Percentiles rank a stretch among this genome's conserved stretches.
Conservation (phyloP, 92 coral and sea anemone species). For the Actinostola sp. region DNA sequence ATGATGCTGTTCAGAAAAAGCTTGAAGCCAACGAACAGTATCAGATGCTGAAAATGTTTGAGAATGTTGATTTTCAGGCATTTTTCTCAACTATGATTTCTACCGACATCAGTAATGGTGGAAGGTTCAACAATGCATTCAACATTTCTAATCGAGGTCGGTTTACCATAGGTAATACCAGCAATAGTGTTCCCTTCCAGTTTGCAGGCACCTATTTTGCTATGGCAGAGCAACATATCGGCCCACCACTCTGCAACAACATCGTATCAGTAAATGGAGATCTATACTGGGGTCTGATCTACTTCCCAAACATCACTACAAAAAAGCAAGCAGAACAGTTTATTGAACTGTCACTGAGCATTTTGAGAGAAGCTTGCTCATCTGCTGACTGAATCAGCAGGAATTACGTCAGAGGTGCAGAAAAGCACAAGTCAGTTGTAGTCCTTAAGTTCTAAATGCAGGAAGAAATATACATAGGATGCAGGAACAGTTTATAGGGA, state of each 20-base stretch:
- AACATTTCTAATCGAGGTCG: slow-evolving; percentile 40
- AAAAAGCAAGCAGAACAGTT: slow-evolving; percentile 45
- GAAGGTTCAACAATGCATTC: slow-evolving; percentile 22
- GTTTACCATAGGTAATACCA: slow-evolving; percentile 11
- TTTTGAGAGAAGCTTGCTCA: slow-evolving; percentile 30
- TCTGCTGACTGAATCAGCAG: too few species aligned
- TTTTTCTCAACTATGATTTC: not conserved
- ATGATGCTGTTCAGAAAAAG: slow-evolving; percentile 1
- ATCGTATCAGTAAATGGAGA: slow-evolving; percentile 56
- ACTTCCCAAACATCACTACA: too few species aligned
- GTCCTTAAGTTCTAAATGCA: too few species aligned
- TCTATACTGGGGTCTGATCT: too few species aligned
- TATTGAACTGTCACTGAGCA: slow-evolving; percentile 40
- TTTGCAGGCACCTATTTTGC: slow-evolving; percentile 37
- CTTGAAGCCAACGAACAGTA: slow-evolving; percentile 12
- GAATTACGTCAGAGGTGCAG: too few species aligned
- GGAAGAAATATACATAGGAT: too few species aligned
- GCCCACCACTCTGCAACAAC: slow-evolving; percentile 47
- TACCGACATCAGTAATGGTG: not conserved
- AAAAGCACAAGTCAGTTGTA: too few species aligned
- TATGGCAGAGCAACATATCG: slow-evolving; percentile 31
- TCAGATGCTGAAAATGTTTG: not conserved
- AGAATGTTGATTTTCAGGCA: slow-evolving; percentile 1
- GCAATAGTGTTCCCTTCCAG: slow-evolving; percentile 1
- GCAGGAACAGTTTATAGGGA: too few species aligned